phyloP scores from a whole-genome alignment of 2,888 invertebrate genomes.

The Eristalis pertinax region DNA sequence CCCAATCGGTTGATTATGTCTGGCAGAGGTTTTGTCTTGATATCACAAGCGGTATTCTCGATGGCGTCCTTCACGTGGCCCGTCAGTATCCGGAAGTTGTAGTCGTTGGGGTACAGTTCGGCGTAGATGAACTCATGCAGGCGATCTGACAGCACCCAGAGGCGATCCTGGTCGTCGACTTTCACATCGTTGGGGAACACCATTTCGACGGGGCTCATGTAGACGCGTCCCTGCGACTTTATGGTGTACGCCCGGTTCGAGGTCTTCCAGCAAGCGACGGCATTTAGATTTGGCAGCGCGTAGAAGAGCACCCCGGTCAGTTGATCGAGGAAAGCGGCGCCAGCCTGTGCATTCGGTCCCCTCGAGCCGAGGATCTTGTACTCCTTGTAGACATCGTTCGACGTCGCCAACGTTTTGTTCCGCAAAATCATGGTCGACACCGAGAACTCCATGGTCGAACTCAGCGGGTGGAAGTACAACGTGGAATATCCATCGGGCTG shows the following conservation, averaged over 20 bases:
- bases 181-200: conserved; percentile 90
- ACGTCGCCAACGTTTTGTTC: conserved; percentile 83
- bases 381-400: conserved; percentile 84
- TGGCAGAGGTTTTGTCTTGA: conserved; percentile 83
- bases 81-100: conserved; percentile 88
- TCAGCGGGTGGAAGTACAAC: conserved; percentile 90
- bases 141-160: conserved; percentile 89
- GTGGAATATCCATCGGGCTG: conserved; percentile 86
- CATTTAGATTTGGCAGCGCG: conserved; percentile 88
- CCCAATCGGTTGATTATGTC: conserved; percentile 84
- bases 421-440: conserved; percentile 87
- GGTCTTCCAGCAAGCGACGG: conserved; percentile 90
- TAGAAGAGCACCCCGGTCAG: conserved; percentile 89
- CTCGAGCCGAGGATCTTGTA: conserved; percentile 87
- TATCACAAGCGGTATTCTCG: conserved; percentile 87
- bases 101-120: conserved; percentile 84
- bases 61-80: conserved; percentile 87
- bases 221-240: conserved; percentile 88
- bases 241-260: conserved; percentile 86
- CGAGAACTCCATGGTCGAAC: conserved; percentile 89
- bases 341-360: conserved; percentile 88
- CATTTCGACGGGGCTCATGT: conserved; percentile 87
- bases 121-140: conserved; percentile 88
- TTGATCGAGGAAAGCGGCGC: conserved; percentile 87
- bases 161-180: conserved; percentile 86